Evolutionary conservation across 1,140 invertebrate species (phyloP).

Genomic region (Drosophila novamexicana): DNA sequence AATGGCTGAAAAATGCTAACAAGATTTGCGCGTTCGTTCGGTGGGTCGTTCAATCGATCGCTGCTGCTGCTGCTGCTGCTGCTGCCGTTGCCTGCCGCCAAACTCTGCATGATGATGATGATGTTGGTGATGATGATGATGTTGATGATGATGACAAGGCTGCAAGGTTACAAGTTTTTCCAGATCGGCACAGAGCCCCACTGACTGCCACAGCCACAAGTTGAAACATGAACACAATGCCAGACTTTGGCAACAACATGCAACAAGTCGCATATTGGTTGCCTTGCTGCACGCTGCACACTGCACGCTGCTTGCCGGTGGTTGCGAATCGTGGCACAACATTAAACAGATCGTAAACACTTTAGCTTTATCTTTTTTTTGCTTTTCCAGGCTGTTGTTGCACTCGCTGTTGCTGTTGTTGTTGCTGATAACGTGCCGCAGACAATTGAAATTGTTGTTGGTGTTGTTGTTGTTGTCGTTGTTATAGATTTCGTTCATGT

Average conservation of each 20-base stretch:
- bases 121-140: constrained; percentile 46
- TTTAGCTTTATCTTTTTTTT: constrained; percentile 64
- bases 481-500: constrained; percentile 64
- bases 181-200: constrained; percentile 69
- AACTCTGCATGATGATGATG: constrained; percentile 51
- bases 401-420: constrained; percentile 23
- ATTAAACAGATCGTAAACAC: constrained; percentile 82
- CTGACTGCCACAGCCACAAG: constrained; percentile 32
- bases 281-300: too few species aligned
- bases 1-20: constrained; percentile 80
- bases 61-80: constrained; percentile 3
- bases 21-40: constrained; percentile 74
- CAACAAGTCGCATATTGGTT: constrained; percentile 4
- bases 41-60: constrained; percentile 21
- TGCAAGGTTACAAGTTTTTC: constrained; percentile 83
- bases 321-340: constrained; percentile 35
- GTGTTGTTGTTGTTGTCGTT: constrained; percentile 39
- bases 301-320: too few species aligned
- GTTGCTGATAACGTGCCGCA: constrained; percentile 62
- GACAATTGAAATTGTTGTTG: constrained; percentile 71
- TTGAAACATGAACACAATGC: constrained; percentile 25
- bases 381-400: constrained; percentile 3
- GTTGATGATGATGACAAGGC: constrained; percentile 71
- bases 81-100: constrained; percentile 22
- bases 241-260: constrained; percentile 24